These are phyloP conservation scores for Caenorhabditis macrosperma DNA, from an alignment of 2,888 invertebrate species.

Conservation along the genomic window DNA sequence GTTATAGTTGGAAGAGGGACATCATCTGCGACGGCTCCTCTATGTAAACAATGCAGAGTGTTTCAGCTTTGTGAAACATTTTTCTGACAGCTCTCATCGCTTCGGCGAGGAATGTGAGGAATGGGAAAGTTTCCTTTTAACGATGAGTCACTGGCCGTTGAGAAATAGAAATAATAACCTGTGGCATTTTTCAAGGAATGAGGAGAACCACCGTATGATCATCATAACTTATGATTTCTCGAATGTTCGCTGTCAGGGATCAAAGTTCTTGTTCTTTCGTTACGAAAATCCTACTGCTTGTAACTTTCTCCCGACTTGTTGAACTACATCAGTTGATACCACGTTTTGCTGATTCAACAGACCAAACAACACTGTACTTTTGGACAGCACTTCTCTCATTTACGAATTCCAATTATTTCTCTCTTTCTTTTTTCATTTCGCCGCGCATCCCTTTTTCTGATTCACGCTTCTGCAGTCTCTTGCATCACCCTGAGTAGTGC, in stretches of 20 bases:
- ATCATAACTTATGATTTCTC: background rate
- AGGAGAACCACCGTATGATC: too few relatives aligned
- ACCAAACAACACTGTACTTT: slow-evolving; percentile 41
- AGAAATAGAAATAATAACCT: background rate
- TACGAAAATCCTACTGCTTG: background rate
- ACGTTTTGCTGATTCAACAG: slow-evolving; percentile 25
- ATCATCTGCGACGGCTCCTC: background rate
- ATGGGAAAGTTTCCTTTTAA: background rate
- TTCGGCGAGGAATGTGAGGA: slow-evolving; percentile 3
- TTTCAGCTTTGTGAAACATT: background rate
- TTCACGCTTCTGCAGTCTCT: slow-evolving; percentile 18
- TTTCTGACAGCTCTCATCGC: background rate
- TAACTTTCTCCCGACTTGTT: too few relatives aligned
- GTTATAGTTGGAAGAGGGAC: slow-evolving; percentile 1
- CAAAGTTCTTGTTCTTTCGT: background rate
- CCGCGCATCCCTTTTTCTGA: slow-evolving; percentile 40
- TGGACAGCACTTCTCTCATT: background rate
- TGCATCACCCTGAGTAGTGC: slow-evolving; percentile 23
- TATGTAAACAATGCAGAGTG: too few relatives aligned
- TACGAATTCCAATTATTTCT: slow-evolving; percentile 5
- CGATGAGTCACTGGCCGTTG: background rate
- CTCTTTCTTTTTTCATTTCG: slow-evolving; percentile 5
- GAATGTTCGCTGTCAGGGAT: background rate
- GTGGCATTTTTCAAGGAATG: too few relatives aligned
- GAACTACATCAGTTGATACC: too few relatives aligned